Percentiles rank a stretch among this genome's conserved stretches.
These are phyloP conservation scores for Cybosia mesomella DNA, from an alignment of 2,888 invertebrate genomes.

Conservation along the genomic window DNA sequence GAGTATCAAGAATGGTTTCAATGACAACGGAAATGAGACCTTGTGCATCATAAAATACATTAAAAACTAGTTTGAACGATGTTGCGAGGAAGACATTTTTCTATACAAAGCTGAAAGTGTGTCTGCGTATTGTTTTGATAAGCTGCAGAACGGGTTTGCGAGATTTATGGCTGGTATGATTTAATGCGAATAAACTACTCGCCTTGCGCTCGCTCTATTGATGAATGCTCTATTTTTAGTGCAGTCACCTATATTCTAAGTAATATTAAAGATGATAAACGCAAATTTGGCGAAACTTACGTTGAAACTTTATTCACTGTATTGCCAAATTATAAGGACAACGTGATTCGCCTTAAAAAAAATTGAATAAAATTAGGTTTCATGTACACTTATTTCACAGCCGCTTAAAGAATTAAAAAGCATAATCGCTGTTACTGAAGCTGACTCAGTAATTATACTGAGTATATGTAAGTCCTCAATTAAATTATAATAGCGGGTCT, in stretches of 20 bases:
- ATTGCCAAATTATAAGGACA: slow-evolving; percentile 30
- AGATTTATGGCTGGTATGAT: slow-evolving; percentile 86
- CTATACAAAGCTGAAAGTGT: slow-evolving; percentile 76
- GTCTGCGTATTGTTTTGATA: slow-evolving; percentile 88
- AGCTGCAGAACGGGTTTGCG: slow-evolving; percentile 85
- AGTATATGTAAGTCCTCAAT: slow-evolving; percentile 73
- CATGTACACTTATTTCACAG: slow-evolving; percentile 42
- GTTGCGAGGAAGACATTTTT: slow-evolving; percentile 72
- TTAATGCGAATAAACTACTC: slow-evolving; percentile 87
- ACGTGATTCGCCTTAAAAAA: slow-evolving; percentile 28
- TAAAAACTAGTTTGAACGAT: slow-evolving; percentile 56
- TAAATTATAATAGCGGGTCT: slow-evolving; percentile 76
- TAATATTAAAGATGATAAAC: slow-evolving; percentile 45
- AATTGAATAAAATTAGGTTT: slow-evolving; percentile 56
- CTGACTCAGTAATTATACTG: slow-evolving; percentile 68
- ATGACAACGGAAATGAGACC: slow-evolving; percentile 68
- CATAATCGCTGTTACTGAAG: slow-evolving; percentile 60
- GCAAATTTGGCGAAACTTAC: slow-evolving; percentile 25
- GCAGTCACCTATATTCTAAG: slow-evolving; percentile 65
- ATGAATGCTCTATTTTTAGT: slow-evolving; percentile 81
- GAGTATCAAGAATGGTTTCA: slow-evolving; percentile 57
- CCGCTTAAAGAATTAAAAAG: slow-evolving; percentile 42
- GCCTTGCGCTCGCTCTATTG: slow-evolving; percentile 79
- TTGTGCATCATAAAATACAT: slow-evolving; percentile 65
- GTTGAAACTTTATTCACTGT: slow-evolving; percentile 15